Base-by-base conservation (phyloP, 2,888 invertebrate species). In the Drosophila setosimentum region DNA sequence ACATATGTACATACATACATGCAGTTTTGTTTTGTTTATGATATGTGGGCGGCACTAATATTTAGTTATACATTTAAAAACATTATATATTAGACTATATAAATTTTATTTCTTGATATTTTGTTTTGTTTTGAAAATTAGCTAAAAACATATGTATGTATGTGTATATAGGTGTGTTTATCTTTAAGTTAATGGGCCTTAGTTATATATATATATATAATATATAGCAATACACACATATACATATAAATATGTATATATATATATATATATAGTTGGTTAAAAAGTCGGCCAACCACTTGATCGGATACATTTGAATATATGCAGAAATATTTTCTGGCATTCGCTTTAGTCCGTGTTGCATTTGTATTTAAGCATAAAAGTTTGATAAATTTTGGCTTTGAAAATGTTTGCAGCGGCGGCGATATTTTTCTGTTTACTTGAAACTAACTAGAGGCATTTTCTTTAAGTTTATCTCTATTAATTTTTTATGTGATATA, bases 361-460 rank as follows among this genome's bases (percentile, higher is more conserved):
- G 51, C 51, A 45, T 51, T 68, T 71, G 58, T 48, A 65, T 72
- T 58, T 72, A 76, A 74, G 75, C 87, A 83, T 89, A 86, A 87
- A 75, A 86, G 78, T 78, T 74, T 13, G 62, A 82, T 89, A 87
- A 84, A 87, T 87, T 87, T 87, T 87, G 90, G 87, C 87, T 86
- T 89, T 85, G 79, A 87, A 87, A 87, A 81, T 69, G 63, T 24
- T 45, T 45, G 45, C 45, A 45, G 16, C 24, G 16, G 45, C 45
- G 16, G 16, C 45, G 45, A 45, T 29, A 87, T 80, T 29, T 66
- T 64, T 51, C 30, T 67, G 45, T 69, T 78, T 80, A 76, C 65
- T 84, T 89, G 85, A 70, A 87, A 84, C 91, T 92, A 92, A 85
- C 91, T 91, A 91, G 90, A 89, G 90, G 88, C 91, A 59, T 73